Evolutionary conservation across 2,888 invertebrate genomes (phyloP), one percentile per base, ranked within the genome.

Genomic region (Eledone cirrhosa): DNA sequence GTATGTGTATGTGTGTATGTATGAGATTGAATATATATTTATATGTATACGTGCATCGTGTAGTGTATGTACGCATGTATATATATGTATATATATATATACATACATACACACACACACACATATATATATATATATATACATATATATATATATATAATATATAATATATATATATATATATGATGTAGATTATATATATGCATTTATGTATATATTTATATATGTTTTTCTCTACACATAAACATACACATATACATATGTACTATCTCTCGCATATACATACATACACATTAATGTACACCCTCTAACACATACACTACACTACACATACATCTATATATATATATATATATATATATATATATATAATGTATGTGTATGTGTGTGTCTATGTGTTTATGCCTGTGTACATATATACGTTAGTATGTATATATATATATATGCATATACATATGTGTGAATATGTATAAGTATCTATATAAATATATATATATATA

Each of bases 321-420:
- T 31, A 7, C 27, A 3, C 27, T 7, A 67, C 13, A 67, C 7
- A 29, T 5, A 16, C 31, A 67, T 29, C 24, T 65, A 65, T 65
- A 65, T 65, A 65, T 65, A 24, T 65, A 65, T 65, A 65, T 65
- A 65, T 65, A 65, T 65, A 65, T 65, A 65, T 65, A 65, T 65
- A 65, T 65, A 65, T 65, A 65, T 65, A 65, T 65, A 13, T n/a
- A n/a, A n/a, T n/a, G n/a, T n/a, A n/a, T n/a, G n/a, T n/a, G n/a
- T n/a, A n/a, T n/a, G n/a, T n/a, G n/a, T n/a, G n/a, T n/a, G n/a
- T n/a, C n/a, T n/a, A n/a, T n/a, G n/a, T n/a, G n/a, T n/a, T n/a
- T n/a, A n/a, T n/a, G n/a, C n/a, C n/a, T n/a, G n/a, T n/a, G n/a
- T n/a, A n/a, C n/a, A n/a, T n/a, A n/a, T n/a, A n/a, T n/a, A n/a